Conservation (phyloP, 2,113 vertebrate genomes). For the Aegotheles bennettii region DNA sequence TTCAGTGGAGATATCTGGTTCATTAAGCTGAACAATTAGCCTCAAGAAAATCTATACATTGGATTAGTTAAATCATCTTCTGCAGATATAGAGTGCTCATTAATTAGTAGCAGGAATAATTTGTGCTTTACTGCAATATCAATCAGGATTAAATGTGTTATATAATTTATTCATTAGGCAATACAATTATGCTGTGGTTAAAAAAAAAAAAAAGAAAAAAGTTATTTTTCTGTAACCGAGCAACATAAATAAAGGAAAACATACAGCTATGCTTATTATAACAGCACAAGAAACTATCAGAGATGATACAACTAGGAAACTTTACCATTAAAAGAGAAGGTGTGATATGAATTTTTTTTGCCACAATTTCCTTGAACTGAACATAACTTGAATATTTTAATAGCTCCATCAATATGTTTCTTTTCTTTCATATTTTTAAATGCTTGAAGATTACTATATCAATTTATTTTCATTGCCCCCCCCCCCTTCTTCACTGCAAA, state of each 20-base stretch:
- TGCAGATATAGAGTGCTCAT: slow-evolving; percentile 30
- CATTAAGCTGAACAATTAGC: slow-evolving; percentile 62
- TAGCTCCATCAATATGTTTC: neutral
- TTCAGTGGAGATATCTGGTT: slow-evolving; percentile 37
- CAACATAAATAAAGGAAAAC: neutral
- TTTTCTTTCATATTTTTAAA: neutral
- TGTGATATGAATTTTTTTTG: neutral
- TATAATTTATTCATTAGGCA: slow-evolving; percentile 57
- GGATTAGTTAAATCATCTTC: slow-evolving; percentile 52
- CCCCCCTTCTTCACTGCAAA: neutral
- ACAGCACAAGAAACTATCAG: neutral
- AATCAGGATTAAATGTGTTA: slow-evolving; percentile 57
- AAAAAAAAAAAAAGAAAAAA: neutral
- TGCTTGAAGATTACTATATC: neutral
- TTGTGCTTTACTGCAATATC: slow-evolving; percentile 54
- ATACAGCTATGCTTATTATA: neutral
- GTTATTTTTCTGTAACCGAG: neutral
- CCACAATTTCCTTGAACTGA: neutral
- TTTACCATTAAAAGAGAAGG: neutral
- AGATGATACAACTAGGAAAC: neutral
- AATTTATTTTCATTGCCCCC: neutral
- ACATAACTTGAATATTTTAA: neutral
- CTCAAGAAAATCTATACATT: slow-evolving; percentile 58
- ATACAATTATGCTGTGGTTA: slow-evolving; percentile 13
- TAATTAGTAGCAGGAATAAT: slow-evolving; percentile 60